Evolutionary conservation across 2,113 vertebrate genomes (phyloP).

Genomic region (Naja naja): DNA sequence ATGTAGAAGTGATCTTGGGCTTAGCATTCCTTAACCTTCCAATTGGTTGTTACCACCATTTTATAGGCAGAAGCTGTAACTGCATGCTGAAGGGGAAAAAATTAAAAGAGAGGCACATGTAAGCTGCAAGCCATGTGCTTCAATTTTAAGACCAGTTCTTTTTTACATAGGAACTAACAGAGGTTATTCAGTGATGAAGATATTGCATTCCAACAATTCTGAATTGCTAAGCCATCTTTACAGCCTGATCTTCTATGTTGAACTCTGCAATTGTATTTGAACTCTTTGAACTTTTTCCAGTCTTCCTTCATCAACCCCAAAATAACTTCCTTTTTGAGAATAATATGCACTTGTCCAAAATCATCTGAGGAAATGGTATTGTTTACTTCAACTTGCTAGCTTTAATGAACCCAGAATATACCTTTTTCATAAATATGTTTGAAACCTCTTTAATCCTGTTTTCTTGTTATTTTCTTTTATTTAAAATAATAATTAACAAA

Average conservation of each 20-base stretch:
- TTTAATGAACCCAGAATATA: constrained; percentile 10
- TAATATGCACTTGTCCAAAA: not conserved
- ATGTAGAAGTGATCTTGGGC: not conserved
- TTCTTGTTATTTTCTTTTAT: not conserved
- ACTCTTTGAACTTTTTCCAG: not conserved
- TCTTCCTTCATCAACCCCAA: not conserved
- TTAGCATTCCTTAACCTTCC: not conserved
- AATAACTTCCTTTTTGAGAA: not conserved
- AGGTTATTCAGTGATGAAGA: not conserved
- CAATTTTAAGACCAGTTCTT: not conserved
- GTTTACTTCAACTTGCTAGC: not conserved
- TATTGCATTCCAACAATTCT: not conserved
- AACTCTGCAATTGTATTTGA: not conserved
- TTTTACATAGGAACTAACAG: not conserved
- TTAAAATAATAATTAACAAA: not conserved
- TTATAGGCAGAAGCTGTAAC: not conserved
- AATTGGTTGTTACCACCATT: not conserved
- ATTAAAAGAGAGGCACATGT: not conserved
- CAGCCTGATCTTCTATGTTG: not conserved
- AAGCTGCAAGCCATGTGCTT: not conserved
- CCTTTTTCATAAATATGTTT: constrained; percentile 20
- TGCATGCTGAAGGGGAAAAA: not conserved
- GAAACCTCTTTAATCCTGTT: constrained; percentile 9
- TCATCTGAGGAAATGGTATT: not conserved
- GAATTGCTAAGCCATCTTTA: not conserved